Base-by-base conservation (phyloP, 1,140 invertebrate genomes). In the Scaptomyza graminum region DNA sequence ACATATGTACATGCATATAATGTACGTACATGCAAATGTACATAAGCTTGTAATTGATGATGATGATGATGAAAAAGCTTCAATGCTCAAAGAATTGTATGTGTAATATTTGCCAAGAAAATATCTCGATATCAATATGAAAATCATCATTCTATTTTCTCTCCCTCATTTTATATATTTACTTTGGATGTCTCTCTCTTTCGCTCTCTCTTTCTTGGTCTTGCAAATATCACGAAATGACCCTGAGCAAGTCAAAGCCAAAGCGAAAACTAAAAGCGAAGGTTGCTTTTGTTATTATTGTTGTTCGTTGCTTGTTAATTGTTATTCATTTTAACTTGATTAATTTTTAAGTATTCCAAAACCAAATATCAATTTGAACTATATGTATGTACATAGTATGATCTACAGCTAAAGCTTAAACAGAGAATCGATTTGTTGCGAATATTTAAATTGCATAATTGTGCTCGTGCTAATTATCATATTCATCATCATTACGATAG, bases 381-480 rank as follows among this genome's bases (percentile, higher is more conserved):
- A n/a, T n/a, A n/a, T n/a, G n/a, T n/a, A n/a, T n/a, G n/a, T n/a
- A n/a, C n/a, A n/a, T n/a, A n/a, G n/a, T n/a, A n/a, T n/a, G 18
- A 22, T 22, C 0, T 22, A 22, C 0, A 22, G 18, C n/a, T 22
- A 3, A 22, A 22, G 18, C 18, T 22, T 22, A 22, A 22, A 22
- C 37, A 8, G 54, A 44, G 22, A 25, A 44, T 13, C 54, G 25
- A 46, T 57, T 13, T n/a, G 5, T 16, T 54, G 62, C 62, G 67
- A 67, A 68, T 81, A 67, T 39, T 68, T 67, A 8, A 81, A 81
- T 81, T 81, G 78, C 79, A 79, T 83, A 83, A 83, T 82, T 47
- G 18, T 79, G 62, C 55, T 22, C 25, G 25, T 64, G 57, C 74
- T 67, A 55, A 70, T 73, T 62, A 77, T 67, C 41, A 59, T 31